Percentiles rank a stretch among this genome's conserved stretches.
These are phyloP conservation scores for Andrena dorsata DNA, from an alignment of 2,888 invertebrate genomes.

Conservation along the genomic window DNA sequence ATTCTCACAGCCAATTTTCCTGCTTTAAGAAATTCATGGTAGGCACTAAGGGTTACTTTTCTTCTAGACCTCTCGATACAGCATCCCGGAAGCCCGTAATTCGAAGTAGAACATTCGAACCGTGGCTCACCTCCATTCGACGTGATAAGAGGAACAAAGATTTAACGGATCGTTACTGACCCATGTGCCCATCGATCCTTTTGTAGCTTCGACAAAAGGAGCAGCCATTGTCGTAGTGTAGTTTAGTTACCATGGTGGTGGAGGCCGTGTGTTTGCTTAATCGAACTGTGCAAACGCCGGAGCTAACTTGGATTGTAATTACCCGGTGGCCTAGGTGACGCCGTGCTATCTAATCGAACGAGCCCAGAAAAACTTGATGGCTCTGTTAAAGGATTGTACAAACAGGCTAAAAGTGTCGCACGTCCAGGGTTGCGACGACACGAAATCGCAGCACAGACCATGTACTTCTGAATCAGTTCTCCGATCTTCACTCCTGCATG, in stretches of 20 bases:
- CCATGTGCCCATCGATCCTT: conserved; percentile 14
- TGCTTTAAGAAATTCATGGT: background rate
- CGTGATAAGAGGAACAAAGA: conserved; percentile 14
- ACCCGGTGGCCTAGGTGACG: background rate
- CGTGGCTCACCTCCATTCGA: background rate
- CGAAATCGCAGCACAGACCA: background rate
- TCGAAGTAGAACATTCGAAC: background rate
- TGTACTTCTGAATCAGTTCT: background rate
- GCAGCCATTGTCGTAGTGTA: background rate
- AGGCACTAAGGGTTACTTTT: background rate
- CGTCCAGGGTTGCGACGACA: no score
- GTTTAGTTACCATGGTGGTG: conserved; percentile 19
- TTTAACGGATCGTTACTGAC: conserved; percentile 6
- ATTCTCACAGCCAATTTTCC: no score
- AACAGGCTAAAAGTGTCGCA: background rate
- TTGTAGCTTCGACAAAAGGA: conserved; percentile 16
- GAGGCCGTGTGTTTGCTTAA: conserved; percentile 3
- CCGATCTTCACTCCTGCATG: no score
- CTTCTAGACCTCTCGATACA: background rate
- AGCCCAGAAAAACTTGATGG: background rate
- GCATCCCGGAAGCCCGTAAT: background rate
- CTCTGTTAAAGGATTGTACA: background rate
- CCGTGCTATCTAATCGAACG: background rate
- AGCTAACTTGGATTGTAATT: conserved; percentile 12
- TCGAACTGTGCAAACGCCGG: background rate